phyloP scores from a whole-genome alignment of 2,797 vertebrate species.

The Mormyrus hasselquistii region DNA sequence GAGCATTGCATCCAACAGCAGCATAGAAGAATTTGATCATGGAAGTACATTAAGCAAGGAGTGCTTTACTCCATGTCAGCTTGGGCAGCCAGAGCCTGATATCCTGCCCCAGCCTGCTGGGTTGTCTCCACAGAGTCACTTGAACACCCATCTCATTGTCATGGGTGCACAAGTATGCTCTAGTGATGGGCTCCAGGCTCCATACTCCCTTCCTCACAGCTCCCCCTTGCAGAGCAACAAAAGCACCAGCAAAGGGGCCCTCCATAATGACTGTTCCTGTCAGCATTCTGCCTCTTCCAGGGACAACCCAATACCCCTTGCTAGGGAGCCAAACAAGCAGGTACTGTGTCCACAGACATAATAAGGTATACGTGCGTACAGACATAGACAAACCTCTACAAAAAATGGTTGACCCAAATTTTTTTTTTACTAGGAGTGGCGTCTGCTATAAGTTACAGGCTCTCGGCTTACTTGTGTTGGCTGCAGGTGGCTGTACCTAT shows the following conservation, averaged over 20 bases:
- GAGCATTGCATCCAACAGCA: slow-evolving; percentile 76
- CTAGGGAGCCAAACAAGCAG: slow-evolving; percentile 66
- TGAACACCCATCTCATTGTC: slow-evolving; percentile 77
- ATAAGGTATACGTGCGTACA: neutral
- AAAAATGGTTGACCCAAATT: neutral
- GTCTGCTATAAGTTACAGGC: neutral
- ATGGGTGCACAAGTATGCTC: slow-evolving; percentile 69
- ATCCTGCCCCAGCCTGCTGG: slow-evolving; percentile 55
- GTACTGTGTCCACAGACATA: slow-evolving; percentile 38
- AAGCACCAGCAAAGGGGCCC: slow-evolving; percentile 66
- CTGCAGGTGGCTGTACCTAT: slow-evolving; percentile 75
- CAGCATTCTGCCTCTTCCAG: slow-evolving; percentile 69
- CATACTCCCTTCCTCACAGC: slow-evolving; percentile 66
- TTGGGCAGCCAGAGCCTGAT: slow-evolving; percentile 14
- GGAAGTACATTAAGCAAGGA: slow-evolving; percentile 73
- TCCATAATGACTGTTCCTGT: slow-evolving; percentile 58
- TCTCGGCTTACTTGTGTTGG: neutral
- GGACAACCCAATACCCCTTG: slow-evolving; percentile 71
- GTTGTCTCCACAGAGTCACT: slow-evolving; percentile 74
- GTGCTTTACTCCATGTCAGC: slow-evolving; percentile 54
- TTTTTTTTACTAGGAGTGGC: neutral
- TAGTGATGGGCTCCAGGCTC: slow-evolving; percentile 52
- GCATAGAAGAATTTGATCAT: slow-evolving; percentile 73
- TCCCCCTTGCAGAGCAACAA: slow-evolving; percentile 74
- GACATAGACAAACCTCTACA: too few species aligned